phyloP scores from a whole-genome alignment of 2,888 invertebrate genomes.

The Ligdia adustata region DNA sequence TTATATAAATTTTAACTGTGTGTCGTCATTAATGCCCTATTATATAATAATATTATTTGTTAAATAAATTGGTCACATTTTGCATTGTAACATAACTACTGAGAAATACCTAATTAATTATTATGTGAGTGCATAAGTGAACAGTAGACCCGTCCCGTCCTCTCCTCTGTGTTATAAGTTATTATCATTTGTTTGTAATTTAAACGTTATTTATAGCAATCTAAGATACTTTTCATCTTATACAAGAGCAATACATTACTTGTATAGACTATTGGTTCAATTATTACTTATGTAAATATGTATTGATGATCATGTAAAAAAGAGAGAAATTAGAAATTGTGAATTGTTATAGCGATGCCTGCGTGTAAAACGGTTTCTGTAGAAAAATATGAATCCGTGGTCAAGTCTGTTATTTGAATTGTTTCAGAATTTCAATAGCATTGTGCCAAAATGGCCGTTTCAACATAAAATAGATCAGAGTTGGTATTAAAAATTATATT shows the following conservation, averaged over 20 bases:
- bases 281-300: slow-evolving; percentile 37
- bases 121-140: slow-evolving; percentile 23
- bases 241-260: slow-evolving; percentile 46
- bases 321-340: slow-evolving; percentile 49
- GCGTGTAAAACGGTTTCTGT: too few species aligned
- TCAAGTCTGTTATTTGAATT: too few species aligned
- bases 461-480: too few species aligned
- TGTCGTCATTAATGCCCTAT: slow-evolving; percentile 12
- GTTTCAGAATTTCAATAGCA: too few species aligned
- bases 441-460: too few species aligned
- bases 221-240: slow-evolving; percentile 29
- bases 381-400: too few species aligned
- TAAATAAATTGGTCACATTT: slow-evolving; percentile 28
- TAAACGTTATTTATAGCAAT: slow-evolving; percentile 20
- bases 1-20: slow-evolving; percentile 22
- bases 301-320: slow-evolving; percentile 26
- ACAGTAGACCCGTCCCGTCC: slow-evolving; percentile 35
- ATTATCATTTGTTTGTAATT: slow-evolving; percentile 22
- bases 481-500: too few species aligned
- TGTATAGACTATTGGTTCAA: slow-evolving; percentile 35
- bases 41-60: slow-evolving; percentile 9
- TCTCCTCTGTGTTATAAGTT: slow-evolving; percentile 30
- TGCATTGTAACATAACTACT: slow-evolving; percentile 13
- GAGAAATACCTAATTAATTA: too few species aligned
- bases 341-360: slow-evolving; percentile 39